Conservation (phyloP, 2,113 vertebrate genomes). For the Percopsis transmontana region DNA sequence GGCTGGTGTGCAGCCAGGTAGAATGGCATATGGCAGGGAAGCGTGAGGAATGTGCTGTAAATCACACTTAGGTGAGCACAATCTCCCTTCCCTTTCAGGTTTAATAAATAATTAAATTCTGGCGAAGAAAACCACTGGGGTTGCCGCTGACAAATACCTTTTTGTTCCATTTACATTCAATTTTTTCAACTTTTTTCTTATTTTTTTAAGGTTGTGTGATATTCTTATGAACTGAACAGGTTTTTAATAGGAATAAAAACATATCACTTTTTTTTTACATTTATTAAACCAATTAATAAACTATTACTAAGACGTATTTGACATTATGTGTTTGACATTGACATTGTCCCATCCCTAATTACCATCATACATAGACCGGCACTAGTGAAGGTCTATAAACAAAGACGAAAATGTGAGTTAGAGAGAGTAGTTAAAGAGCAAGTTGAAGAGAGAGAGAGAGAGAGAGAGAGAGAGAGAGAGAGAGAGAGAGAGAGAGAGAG, state of each 20-base stretch:
- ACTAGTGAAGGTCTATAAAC: too few species aligned
- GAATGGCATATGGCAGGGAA: constrained; percentile 60
- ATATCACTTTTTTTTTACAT: too few species aligned
- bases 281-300: too few species aligned
- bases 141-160: constrained; percentile 74
- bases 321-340: too few species aligned
- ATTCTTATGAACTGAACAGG: constrained; percentile 12
- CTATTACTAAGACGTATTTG: too few species aligned
- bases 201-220: constrained; percentile 22
- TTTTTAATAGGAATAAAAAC: constrained; percentile 16
- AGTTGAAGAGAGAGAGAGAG: too few species aligned
- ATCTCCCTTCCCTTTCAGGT: constrained; percentile 67
- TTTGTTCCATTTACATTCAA: constrained; percentile 50
- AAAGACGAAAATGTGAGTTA: too few species aligned
- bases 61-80: constrained; percentile 67
- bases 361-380: too few species aligned
- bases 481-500: too few species aligned
- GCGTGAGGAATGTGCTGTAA: constrained; percentile 52
- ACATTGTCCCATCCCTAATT: too few species aligned
- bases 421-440: too few species aligned
- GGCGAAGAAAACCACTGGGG: constrained; percentile 68
- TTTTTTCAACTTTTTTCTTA: constrained; percentile 52
- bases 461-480: too few species aligned
- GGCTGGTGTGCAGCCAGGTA: constrained; percentile 67
- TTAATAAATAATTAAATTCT: constrained; percentile 71